Conservation (phyloP, 2,113 vertebrate species). For the Gadus macrocephalus region DNA sequence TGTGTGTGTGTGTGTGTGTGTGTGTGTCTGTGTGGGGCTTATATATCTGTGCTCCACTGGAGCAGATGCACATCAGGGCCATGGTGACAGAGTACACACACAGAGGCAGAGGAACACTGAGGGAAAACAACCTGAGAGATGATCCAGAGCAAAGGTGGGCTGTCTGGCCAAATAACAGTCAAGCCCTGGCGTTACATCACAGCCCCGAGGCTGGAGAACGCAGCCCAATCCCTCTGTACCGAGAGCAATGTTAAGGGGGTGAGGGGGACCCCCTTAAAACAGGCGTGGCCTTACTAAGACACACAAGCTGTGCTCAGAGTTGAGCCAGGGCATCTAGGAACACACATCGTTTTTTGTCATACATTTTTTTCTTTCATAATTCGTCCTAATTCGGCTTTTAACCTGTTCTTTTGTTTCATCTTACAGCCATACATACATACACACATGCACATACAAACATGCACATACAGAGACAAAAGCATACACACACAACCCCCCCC, state of each 20-base stretch:
- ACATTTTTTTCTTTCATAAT: too few relatives aligned
- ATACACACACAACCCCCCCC: constrained; percentile 4
- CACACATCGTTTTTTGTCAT: too few relatives aligned
- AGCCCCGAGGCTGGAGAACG: too few relatives aligned
- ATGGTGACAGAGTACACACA: constrained; percentile 42
- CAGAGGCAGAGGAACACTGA: constrained; percentile 24
- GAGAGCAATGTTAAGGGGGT: background rate
- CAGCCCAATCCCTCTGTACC: too few relatives aligned
- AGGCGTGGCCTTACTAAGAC: background rate
- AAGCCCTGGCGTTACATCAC: too few relatives aligned
- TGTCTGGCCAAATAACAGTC: background rate
- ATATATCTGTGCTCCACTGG: constrained; percentile 30
- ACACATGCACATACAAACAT: constrained; percentile 12
- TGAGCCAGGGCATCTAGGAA: too few relatives aligned
- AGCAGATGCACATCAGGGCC: constrained; percentile 34
- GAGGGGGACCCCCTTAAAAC: background rate
- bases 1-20: too few relatives aligned
- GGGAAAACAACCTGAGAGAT: constrained; percentile 35
- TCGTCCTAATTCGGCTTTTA: too few relatives aligned
- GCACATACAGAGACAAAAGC: constrained; percentile 4
- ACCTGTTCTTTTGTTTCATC: too few relatives aligned
- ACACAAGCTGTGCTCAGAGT: too few relatives aligned
- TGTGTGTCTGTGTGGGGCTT: too few relatives aligned
- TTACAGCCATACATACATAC: too few relatives aligned
- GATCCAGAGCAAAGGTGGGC: constrained; percentile 20